Base-by-base conservation (phyloP, 1,140 invertebrate genomes). In the Cydia splendana region DNA sequence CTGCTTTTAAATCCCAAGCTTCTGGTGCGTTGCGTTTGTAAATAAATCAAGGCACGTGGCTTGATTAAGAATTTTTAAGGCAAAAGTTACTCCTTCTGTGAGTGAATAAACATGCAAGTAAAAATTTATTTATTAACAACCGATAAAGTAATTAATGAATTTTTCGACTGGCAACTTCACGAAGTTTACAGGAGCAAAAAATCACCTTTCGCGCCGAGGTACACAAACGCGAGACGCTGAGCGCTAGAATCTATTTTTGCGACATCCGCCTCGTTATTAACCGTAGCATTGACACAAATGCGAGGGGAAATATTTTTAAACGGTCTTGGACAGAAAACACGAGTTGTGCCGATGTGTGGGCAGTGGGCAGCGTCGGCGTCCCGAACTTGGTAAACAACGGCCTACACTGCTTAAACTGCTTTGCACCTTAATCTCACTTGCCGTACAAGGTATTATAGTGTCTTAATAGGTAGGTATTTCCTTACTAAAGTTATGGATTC, bases 221-320 rank as follows among this genome's bases (percentile, higher is more conserved):
- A 69, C 65, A 65, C 65, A 69, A 69, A 34, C 28, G 28, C 4
- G 13, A 69, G 65, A 69, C 65, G 65, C 65, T 13, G 65, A 69
- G 65, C 65, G 13, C 28, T 69, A 69, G 30, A 69, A 69, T 69
- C 65, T 69, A 69, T 69, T 69, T 69, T 34, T 69, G 65, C 65
- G 28, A 34, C 65, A 69, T 69, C 65, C 65, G 65, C 28, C 34
- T 69, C 65, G 65, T 69, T 34, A 69, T 69, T 69, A 69, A 69
- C 65, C 30, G 65, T 69, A 69, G 65, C 65, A 69, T 69, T 69
- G 65, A 69, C 65, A 69, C 30, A 69, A 30, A 69, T 69, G 65
- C 15, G 65, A 69, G 28, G 65, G 65, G 30, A 34, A 69, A 69
- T 69, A 69, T 34, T 69, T 57, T 57, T 57, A 57, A 57, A 57